Evolutionary conservation across 2,113 vertebrate species (phyloP).

Genomic region (Rhombomys opimus): DNA sequence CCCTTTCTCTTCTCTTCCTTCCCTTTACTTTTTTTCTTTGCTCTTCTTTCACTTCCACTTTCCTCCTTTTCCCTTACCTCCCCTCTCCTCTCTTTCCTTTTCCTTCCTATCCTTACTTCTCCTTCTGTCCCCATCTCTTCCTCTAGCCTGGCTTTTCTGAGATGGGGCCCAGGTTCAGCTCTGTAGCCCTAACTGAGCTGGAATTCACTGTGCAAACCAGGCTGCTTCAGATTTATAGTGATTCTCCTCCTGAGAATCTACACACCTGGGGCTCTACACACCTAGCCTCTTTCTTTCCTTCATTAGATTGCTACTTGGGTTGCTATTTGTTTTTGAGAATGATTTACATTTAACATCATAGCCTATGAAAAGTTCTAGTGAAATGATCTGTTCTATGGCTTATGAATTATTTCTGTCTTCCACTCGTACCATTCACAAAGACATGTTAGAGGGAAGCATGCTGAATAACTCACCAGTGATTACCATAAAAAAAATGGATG

Average conservation of each 20-base stretch:
- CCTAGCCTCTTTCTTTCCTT: background rate
- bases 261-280: background rate
- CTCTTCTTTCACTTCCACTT: background rate
- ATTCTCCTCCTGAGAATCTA: too few species aligned
- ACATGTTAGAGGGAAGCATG: slow-evolving; percentile 6
- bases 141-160: background rate
- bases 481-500: background rate
- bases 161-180: background rate
- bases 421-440: background rate
- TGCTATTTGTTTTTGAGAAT: slow-evolving; percentile 41
- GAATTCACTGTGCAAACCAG: too few species aligned
- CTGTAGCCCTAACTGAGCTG: background rate
- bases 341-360: slow-evolving; percentile 32
- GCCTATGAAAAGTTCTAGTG: background rate
- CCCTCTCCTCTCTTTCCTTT: too few species aligned
- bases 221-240: background rate
- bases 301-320: background rate
- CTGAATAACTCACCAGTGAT: background rate
- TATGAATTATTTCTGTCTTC: slow-evolving; percentile 8
- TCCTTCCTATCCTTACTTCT: background rate
- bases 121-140: background rate
- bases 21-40: too few species aligned
- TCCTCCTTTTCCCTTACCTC: too few species aligned
- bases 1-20: background rate
- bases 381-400: slow-evolving; percentile 24